These are phyloP conservation scores for Hypercompe scribonia DNA, from an alignment of 2,888 invertebrate species.

Conservation along the genomic window DNA sequence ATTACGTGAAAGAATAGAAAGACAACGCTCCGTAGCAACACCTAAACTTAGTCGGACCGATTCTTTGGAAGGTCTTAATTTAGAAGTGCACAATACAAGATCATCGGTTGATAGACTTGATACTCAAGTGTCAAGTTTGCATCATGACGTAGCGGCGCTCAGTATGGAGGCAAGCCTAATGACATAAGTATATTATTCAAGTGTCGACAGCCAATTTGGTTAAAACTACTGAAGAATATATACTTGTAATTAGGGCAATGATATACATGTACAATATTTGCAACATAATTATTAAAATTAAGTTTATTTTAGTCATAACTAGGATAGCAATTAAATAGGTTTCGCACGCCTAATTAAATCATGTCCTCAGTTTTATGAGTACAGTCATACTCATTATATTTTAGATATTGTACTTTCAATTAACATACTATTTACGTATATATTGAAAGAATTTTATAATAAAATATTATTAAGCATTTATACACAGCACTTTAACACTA, in stretches of 20 bases:
- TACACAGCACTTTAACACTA: background rate
- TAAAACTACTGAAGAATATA: conserved; percentile 24
- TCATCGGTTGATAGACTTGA: conserved; percentile 91
- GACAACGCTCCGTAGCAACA: conserved; percentile 88
- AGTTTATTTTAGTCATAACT: background rate
- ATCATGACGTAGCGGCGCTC: conserved; percentile 94
- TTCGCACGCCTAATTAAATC: background rate
- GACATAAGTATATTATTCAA: conserved; percentile 26
- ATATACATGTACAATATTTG: conserved; percentile 21
- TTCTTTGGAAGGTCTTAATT: conserved; percentile 88
- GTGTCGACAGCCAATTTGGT: conserved; percentile 17
- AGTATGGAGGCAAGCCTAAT: conserved; percentile 90
- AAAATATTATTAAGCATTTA: background rate
- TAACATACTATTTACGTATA: background rate
- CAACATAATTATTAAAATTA: background rate
- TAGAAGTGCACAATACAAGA: conserved; percentile 84
- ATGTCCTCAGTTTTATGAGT: background rate
- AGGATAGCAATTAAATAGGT: background rate
- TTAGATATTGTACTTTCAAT: background rate
- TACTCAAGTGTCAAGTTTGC: conserved; percentile 92
- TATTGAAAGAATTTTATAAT: background rate
- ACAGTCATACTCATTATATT: background rate
- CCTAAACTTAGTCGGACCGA: conserved; percentile 84
- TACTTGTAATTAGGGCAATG: conserved; percentile 35
- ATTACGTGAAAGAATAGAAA: conserved; percentile 89